A percentile compares a stretch with the other conserved stretches of the same genome.
phyloP scores from a whole-genome alignment of 2,888 invertebrate species.

The Allygus modestus region DNA sequence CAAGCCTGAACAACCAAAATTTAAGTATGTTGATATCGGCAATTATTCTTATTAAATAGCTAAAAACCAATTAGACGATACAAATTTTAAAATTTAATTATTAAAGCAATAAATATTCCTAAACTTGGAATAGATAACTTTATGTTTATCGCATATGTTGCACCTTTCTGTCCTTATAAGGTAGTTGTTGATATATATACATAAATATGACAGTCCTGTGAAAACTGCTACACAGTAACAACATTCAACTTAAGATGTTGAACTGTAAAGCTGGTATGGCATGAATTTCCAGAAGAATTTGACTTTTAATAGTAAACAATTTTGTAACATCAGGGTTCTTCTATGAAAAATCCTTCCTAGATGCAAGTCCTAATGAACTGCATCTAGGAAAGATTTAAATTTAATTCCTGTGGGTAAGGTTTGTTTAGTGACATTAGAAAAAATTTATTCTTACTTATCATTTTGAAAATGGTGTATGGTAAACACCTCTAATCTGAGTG shows the following conservation, averaged over 20 bases:
- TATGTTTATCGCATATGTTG: not conserved
- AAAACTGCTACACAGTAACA: not conserved
- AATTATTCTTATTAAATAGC: not conserved
- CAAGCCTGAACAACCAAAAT: slow-evolving; percentile 1
- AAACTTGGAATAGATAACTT: not conserved
- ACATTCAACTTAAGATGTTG: not conserved
- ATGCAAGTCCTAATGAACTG: too few relatives aligned
- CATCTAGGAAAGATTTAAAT: too few relatives aligned
- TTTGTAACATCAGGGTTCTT: too few relatives aligned
- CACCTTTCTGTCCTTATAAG: not conserved
- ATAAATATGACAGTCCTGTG: not conserved
- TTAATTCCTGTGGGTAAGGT: too few relatives aligned
- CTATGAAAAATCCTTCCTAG: too few relatives aligned
- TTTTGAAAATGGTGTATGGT: too few relatives aligned
- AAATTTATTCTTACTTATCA: too few relatives aligned
- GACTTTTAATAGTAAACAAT: too few relatives aligned
- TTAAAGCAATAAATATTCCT: not conserved
- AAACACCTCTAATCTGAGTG: too few relatives aligned
- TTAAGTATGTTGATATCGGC: not conserved
- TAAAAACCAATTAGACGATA: not conserved
- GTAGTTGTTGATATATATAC: not conserved
- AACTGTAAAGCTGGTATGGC: too few relatives aligned
- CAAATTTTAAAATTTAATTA: not conserved
- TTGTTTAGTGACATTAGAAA: too few relatives aligned
- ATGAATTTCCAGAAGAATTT: too few relatives aligned